Conservation (phyloP, 2,888 invertebrate species). For the Pterostichus madidus region DNA sequence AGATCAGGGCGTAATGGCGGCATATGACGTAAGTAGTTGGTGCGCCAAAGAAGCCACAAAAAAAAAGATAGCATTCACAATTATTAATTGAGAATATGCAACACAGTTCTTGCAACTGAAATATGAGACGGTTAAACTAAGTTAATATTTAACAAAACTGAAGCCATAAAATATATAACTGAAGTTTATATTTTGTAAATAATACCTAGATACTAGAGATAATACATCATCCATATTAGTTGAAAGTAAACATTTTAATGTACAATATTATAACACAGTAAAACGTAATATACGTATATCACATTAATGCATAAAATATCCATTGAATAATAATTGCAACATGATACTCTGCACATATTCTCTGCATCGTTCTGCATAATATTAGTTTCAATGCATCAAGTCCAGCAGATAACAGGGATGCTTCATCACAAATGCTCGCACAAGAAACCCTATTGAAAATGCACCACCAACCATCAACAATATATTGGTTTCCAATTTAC, state of each 20-base stretch:
- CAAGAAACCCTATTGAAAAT: constrained; percentile 24
- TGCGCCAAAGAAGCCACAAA: no score
- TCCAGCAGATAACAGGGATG: constrained; percentile 5
- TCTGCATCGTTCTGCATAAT: constrained; percentile 34
- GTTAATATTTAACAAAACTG: no score
- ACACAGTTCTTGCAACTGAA: no score
- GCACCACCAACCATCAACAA: background rate
- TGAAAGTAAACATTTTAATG: constrained; percentile 23
- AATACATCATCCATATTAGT: constrained; percentile 4
- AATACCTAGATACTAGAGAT: background rate
- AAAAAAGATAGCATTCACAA: no score
- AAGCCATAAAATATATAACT: no score
- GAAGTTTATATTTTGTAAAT: background rate
- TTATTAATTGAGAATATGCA: no score
- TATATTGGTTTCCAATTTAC: constrained; percentile 46
- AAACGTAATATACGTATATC: constrained; percentile 39
- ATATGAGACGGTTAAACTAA: no score
- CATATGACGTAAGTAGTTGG: no score
- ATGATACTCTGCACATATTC: constrained; percentile 13
- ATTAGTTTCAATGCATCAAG: constrained; percentile 34
- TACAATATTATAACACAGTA: constrained; percentile 35
- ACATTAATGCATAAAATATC: constrained; percentile 45
- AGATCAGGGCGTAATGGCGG: no score
- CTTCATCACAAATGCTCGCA: constrained; percentile 30
- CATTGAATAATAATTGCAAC: constrained; percentile 53